Evolutionary conservation across 2,888 invertebrate genomes (phyloP).

Genomic region (Pseudococcus viburni): DNA sequence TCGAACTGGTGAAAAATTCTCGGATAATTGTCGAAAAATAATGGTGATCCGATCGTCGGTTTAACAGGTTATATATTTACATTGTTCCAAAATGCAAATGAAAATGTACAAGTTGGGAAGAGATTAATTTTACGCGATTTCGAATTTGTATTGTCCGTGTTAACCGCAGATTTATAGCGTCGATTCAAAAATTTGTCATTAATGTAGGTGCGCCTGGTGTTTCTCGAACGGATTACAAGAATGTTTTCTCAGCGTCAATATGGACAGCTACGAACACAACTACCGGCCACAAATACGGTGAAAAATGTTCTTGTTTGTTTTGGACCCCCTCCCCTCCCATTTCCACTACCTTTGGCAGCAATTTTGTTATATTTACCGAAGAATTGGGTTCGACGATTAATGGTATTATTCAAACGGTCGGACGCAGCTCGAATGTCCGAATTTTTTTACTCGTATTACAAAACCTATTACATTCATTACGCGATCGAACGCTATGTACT

Average conservation of each 20-base stretch:
- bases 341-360: background rate
- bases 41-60: conserved; percentile 39
- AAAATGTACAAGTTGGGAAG: conserved; percentile 37
- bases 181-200: conserved; percentile 58
- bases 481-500: background rate
- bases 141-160: conserved; percentile 57
- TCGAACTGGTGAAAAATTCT: conserved; percentile 39
- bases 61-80: conserved; percentile 58
- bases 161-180: conserved; percentile 43
- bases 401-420: conserved; percentile 37
- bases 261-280: conserved; percentile 53
- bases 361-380: conserved; percentile 52
- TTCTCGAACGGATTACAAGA: conserved; percentile 21
- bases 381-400: conserved; percentile 31
- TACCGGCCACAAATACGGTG: conserved; percentile 49
- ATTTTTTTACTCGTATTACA: conserved; percentile 54
- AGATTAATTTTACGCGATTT: conserved; percentile 57
- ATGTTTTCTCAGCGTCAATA: conserved; percentile 53
- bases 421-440: conserved; percentile 34
- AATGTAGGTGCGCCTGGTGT: conserved; percentile 43
- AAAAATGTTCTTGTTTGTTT: conserved; percentile 46
- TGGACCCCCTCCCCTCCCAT: no score
- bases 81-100: conserved; percentile 56
- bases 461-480: conserved; percentile 46
- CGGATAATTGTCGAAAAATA: conserved; percentile 50